These are phyloP conservation scores for Lerema accius DNA, from an alignment of 1,140 invertebrate genomes.

Conservation along the genomic window DNA sequence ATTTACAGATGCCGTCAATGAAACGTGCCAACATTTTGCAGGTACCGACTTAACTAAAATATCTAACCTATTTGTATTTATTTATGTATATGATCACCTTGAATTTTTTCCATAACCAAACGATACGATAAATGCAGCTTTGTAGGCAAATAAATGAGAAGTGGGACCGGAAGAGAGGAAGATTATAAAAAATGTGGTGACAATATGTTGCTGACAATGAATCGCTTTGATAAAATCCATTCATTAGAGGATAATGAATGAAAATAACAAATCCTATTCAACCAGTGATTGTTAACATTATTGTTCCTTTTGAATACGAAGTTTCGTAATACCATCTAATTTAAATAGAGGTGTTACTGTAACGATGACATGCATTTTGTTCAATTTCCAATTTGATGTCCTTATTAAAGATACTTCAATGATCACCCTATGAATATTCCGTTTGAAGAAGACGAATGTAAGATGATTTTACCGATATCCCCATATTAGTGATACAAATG, in stretches of 20 bases:
- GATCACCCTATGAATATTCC: not conserved
- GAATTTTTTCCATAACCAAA: not conserved
- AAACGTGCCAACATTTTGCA: constrained; percentile 62
- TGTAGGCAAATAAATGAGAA: not conserved
- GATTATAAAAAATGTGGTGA: constrained; percentile 10
- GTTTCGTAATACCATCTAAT: constrained; percentile 11
- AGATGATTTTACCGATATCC: not conserved
- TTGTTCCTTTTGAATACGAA: constrained; percentile 12
- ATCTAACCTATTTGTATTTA: constrained; percentile 53
- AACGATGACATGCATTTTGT: constrained; percentile 25
- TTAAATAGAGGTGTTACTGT: constrained; percentile 4
- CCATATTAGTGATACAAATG: not conserved
- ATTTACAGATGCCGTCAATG: constrained; percentile 62
- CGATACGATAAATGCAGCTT: not conserved
- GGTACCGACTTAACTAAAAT: constrained; percentile 51
- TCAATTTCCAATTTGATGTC: not conserved
- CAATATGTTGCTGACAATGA: constrained; percentile 14
- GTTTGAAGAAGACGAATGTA: not conserved
- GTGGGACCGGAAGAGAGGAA: constrained; percentile 17
- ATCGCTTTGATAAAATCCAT: constrained; percentile 23
- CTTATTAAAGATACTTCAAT: not conserved
- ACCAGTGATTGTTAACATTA: constrained; percentile 24
- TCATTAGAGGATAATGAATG: constrained; percentile 28
- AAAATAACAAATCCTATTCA: constrained; percentile 23
- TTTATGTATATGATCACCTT: constrained; percentile 19